Conservation (phyloP, 2,888 invertebrate genomes). For the Polia nebulosa region DNA sequence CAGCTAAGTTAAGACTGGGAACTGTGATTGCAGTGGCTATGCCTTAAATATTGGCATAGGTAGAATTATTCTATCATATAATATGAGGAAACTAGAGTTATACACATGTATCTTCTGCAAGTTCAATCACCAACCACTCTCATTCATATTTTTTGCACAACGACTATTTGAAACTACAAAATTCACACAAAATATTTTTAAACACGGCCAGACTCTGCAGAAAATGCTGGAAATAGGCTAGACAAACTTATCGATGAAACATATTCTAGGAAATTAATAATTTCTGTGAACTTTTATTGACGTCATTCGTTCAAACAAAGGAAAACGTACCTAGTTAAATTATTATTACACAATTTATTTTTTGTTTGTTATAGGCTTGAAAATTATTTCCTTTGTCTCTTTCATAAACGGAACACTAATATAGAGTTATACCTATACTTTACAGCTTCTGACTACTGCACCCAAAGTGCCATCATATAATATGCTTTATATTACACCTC, state of each 20-base stretch:
- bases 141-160: no score
- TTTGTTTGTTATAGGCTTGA: background rate
- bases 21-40: no score
- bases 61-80: no score
- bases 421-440: slow-evolving; percentile 36
- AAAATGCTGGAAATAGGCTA: background rate
- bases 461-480: slow-evolving; percentile 53
- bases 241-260: background rate
- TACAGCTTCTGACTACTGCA: slow-evolving; percentile 49
- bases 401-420: slow-evolving; percentile 42
- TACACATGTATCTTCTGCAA: no score
- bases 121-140: no score
- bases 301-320: background rate
- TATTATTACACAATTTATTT: background rate
- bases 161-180: no score
- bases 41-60: no score
- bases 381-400: slow-evolving; percentile 35
- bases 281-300: background rate
- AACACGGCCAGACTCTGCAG: background rate
- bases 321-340: slow-evolving; percentile 5
- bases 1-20: no score
- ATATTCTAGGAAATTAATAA: background rate
- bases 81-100: no score
- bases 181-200: no score
- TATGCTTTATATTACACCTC: slow-evolving; percentile 61